Percentiles rank a stretch among this genome's conserved stretches.
Evolutionary conservation across 2,888 invertebrate species (phyloP).

Genomic region (Aethes cnicana): DNA sequence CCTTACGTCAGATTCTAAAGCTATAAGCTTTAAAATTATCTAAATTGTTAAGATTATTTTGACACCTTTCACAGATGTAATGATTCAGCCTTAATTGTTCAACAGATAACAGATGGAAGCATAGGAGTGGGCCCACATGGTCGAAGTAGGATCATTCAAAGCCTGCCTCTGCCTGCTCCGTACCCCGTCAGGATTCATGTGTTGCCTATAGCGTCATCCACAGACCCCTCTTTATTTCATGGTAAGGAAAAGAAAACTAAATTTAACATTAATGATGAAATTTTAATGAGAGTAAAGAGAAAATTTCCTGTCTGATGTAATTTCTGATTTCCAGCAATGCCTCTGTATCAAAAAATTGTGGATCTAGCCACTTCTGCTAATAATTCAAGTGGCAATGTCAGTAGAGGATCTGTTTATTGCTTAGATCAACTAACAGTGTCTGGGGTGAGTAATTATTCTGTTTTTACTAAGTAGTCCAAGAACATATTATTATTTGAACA

Average conservation of each 20-base stretch:
- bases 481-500: too few relatives aligned
- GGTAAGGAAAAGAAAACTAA: conserved; percentile 44
- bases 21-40: too few relatives aligned
- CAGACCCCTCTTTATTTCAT: conserved; percentile 81
- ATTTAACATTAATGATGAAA: too few relatives aligned
- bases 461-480: too few relatives aligned
- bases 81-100: too few relatives aligned
- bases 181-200: conserved; percentile 92
- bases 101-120: conserved; percentile 73
- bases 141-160: conserved; percentile 64
- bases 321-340: conserved; percentile 77
- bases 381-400: conserved; percentile 55
- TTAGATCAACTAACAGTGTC: conserved; percentile 70
- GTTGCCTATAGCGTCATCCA: conserved; percentile 85
- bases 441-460: conserved; percentile 55
- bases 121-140: conserved; percentile 69
- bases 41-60: too few relatives aligned
- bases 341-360: conserved; percentile 90
- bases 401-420: conserved; percentile 68
- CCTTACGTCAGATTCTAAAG: too few relatives aligned
- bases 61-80: too few relatives aligned
- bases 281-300: too few relatives aligned
- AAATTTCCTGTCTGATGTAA: too few relatives aligned
- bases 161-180: conserved; percentile 88
- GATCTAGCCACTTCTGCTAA: conserved; percentile 85